Base-by-base conservation (phyloP, 2,888 invertebrate species). In the Caenorhabditis sp. region DNA sequence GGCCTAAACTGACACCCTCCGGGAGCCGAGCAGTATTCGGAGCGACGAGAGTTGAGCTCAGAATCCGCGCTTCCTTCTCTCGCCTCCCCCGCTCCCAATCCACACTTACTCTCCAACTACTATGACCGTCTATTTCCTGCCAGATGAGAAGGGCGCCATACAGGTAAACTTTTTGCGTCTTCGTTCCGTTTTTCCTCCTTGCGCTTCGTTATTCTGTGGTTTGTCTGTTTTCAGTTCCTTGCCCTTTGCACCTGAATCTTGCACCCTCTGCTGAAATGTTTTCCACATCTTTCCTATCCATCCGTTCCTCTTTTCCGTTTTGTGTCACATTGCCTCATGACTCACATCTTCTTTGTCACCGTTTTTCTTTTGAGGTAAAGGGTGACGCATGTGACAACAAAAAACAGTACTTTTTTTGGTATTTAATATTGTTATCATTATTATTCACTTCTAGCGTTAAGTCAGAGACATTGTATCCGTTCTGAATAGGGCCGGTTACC, bases 1-100 rank as follows among this genome's bases (percentile, higher is more conserved):
- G 58, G 52, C 59, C 32, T 37, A 53, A 59, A 70, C 53, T 52
- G 59, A 59, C 59, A 53, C 39, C 39, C n/a, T 41, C 35, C 53
- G 71, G 50, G 62, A 71, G 71, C 62, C 61, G 71, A 62, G 61
- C 62, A 62, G 71, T 71, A 71, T 71, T 71, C 71, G 71, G 70
- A 70, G 70, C 56, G 39, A 68, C 50, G 20, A 50, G 50, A 50
- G 50, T 50, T 50, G 52, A 58, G 43, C 37, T 45, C 48, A 50
- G 41, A 50, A 30, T 35, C 50, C 30, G 5, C 9, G 55, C 55
- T 58, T 59, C 59, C 32, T 43, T 35, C 43, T 39, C 50, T 24
- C 32, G 43, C 32, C 39, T 24, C 58, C 50, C 32, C 37, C 52
- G 27, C 41, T 35, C 58, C 37, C 68, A 43, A 52, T 52, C 50